phyloP scores from a whole-genome alignment of 2,888 invertebrate species.

The Dichetophora obliterata region DNA sequence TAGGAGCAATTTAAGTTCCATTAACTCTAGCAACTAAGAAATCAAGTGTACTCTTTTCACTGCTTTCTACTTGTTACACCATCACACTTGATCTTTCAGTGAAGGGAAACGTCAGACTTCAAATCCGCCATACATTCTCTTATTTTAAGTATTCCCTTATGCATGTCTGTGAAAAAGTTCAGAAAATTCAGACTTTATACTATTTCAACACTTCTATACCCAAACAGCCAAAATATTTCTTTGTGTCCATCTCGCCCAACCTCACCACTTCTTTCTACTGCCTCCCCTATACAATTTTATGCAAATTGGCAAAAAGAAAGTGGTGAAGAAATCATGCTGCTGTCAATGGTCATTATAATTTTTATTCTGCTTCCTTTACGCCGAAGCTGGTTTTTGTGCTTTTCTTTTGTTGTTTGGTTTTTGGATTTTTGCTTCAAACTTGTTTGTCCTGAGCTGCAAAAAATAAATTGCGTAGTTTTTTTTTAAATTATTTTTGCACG shows the following conservation, averaged over 20 bases:
- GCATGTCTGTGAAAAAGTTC: too few relatives aligned
- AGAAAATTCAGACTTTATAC: too few relatives aligned
- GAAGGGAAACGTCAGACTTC: too few relatives aligned
- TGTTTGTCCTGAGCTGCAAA: not conserved
- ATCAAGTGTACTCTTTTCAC: too few relatives aligned
- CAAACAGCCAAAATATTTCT: not conserved
- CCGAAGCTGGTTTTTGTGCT: not conserved
- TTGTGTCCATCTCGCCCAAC: not conserved
- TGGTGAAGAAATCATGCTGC: conserved; percentile 25
- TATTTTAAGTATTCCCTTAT: too few relatives aligned
- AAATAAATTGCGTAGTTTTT: conserved; percentile 9
- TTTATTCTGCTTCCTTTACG: conserved; percentile 18
- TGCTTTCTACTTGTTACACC: too few relatives aligned
- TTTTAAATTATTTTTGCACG: not conserved
- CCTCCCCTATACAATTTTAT: too few relatives aligned
- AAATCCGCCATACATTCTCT: too few relatives aligned
- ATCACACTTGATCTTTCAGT: too few relatives aligned
- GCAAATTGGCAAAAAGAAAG: not conserved
- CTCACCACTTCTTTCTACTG: not conserved
- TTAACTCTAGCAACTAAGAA: too few relatives aligned
- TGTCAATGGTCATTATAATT: conserved; percentile 39
- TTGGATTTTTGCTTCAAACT: not conserved
- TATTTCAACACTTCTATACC: too few relatives aligned
- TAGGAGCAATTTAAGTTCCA: too few relatives aligned
- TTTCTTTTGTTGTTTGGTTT: not conserved